Base-by-base conservation (phyloP, 1,140 invertebrate genomes). In the Harpegnathos saltator region DNA sequence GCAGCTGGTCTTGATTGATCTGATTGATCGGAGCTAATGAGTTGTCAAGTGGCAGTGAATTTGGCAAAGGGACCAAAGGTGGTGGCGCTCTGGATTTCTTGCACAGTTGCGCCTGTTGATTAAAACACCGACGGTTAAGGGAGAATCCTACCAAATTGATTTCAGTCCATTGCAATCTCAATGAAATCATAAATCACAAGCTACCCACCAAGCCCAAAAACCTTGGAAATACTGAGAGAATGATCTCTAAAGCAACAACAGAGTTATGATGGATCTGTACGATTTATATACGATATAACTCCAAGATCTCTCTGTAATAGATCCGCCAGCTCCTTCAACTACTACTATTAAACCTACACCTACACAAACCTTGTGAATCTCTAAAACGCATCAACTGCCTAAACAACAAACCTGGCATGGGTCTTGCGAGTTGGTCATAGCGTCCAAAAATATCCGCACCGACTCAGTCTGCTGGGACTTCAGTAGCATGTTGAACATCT, bases 1-100 rank as follows among this genome's bases (percentile, higher is more conserved):
- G 44, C 58, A 84, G 11, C 2, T 77, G 65, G 15, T 88, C 77
- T 38, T 73, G 78, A 33, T 17, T 66, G 72, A 59, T 48, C 19
- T 80, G 75, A 17, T 83, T 68, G 4, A 84, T 66, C 4, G 58
- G 33, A 0, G 26, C 54, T 19, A 85, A 77, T 19, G 80, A 75
- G 61, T 63, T 83, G 38, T 89, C 78, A 24, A 89, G 50, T 62
- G 89, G 68, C 52, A 92, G 71, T 68, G 85, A 82, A 14, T 66
- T 61, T 72, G 91, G 88, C 62, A 93, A 83, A 75, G 92, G 92
- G 52, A 93, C 91, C 50, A 93, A 82, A n/a, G 92, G 91, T 4
- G 92, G 92, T 19, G 92, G 92, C 38, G 91, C 92, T 74, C 92
- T 87, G n/a, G 89, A 66, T 56, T 92, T 93, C 59, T 83, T 92